Evolutionary conservation across 2,888 invertebrate species (phyloP), one percentile per base, ranked within the genome.

Genomic region (Drosophila robusta): DNA sequence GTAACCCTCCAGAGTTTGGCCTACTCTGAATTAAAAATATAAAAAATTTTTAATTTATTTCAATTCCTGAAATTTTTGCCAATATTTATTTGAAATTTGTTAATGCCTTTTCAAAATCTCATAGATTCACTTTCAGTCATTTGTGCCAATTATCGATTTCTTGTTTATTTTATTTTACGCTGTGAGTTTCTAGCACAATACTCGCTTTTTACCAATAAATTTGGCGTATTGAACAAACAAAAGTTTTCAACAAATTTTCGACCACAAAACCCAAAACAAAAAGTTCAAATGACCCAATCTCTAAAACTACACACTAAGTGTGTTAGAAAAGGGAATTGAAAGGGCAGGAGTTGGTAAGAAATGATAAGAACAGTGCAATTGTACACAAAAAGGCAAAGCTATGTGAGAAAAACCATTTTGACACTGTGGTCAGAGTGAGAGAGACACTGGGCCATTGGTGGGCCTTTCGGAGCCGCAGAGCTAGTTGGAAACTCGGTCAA

Each of bases 331-430:
- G 12, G 50, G 57, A 9, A 14, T 34, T 16, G 47, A 11, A 4
- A 36, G 8, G 18, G 11, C 2, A 18, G 9, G 22, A 7, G 32
- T 12, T 22, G 38, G 22, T 6, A 16, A 9, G 32, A 22, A 55
- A 29, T 42, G 58, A 69, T 54, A 54, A 44, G 46, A 55, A 34
- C 32, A 54, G 24, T 66, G 57, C 65, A 70, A 54, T 74, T 70
- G 75, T 64, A 57, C 22, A 54, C 64, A 57, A 71, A 67, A 68
- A 55, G 32, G 47, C 58, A 52, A 60, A 51, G 51, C 44, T 16
- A 45, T 52, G 46, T 34, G 69, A 47, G 24, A 70, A 82, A 81
- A 81, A 69, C 73, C 55, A 84, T 81, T 78, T 78, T 71, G 70
- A 65, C 75, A 71, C 60, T 64, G 73, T 42, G 68, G 65, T 62